Base-by-base conservation (phyloP, 1,140 invertebrate species). In the Lepidurus apus region DNA sequence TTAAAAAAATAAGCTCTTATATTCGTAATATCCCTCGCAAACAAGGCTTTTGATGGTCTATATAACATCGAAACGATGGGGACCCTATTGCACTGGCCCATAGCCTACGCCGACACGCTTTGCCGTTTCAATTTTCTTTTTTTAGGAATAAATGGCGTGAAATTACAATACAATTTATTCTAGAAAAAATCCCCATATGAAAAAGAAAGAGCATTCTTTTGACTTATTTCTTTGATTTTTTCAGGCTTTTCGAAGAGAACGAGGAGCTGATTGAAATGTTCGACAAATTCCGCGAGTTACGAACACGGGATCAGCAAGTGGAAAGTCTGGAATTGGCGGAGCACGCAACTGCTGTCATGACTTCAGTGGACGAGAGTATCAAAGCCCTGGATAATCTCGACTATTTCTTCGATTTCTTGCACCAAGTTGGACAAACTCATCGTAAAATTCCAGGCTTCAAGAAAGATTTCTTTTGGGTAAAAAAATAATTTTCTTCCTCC, bases 301-400 rank as follows among this genome's bases (percentile, higher is more conserved):
- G 90, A 81, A 94, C 93, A 42, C 90, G 90, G 81, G 93, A 95
- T 82, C 90, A 93, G 80, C 93, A 95, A 82, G 90, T 91, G 73
- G 89, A 90, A 81, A 93, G 91, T 79, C 88, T 91, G 86, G 93
- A 94, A 85, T 85, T 97, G 42, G 91, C 91, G 9, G 92, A 95
- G 82, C 95, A 97, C 83, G 95, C 94, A 17, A 91, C 89, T 78
- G 92, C 91, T 81, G 94, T 97, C 11, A 96, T 97, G 94, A 89
- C 89, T 80, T 94, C 94, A 1, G 85, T 97, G 75, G 86, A 88
- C 80, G 86, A 95, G 83, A 92, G 92, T 45, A 96, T 96, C 85
- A 92, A 92, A 83, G 90, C 91, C 42, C 87, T 96, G 76, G 93
- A 95, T 82, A 91, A 95, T 82, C 88, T 94, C 81, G 93, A 95